Percentiles rank a stretch among this genome's conserved stretches.
Conservation (phyloP, 2,113 vertebrate genomes). For the Aphelocoma coerulescens region DNA sequence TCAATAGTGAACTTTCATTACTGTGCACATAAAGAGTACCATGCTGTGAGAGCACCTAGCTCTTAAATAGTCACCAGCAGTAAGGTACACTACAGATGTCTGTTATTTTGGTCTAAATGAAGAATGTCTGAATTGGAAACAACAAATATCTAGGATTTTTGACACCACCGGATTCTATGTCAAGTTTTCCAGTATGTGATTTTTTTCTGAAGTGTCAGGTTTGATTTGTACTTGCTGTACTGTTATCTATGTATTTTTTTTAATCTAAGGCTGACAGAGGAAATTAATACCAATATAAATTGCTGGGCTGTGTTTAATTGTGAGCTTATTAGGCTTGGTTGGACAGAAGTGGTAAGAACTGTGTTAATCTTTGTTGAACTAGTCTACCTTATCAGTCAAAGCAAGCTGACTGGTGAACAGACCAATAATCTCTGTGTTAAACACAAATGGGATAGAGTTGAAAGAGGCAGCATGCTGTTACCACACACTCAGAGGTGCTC, state of each 20-base stretch:
- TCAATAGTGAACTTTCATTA: conserved; percentile 97
- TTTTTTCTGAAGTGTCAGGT: not conserved
- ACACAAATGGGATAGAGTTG: not conserved
- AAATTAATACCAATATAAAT: not conserved
- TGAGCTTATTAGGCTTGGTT: not conserved
- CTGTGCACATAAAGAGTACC: conserved; percentile 77
- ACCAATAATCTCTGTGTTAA: not conserved
- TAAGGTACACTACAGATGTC: conserved; percentile 24
- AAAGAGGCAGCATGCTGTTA: not conserved
- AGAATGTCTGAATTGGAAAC: conserved; percentile 32
- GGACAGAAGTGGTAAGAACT: not conserved
- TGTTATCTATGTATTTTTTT: not conserved
- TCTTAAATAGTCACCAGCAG: conserved; percentile 72
- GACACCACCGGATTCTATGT: not conserved
- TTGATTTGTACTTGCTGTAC: conserved; percentile 2
- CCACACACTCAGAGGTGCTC: not conserved
- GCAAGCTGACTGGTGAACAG: not conserved
- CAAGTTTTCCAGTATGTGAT: not conserved
- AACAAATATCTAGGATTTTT: conserved; percentile 8
- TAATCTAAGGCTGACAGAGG: not conserved
- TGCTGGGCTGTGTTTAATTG: not conserved
- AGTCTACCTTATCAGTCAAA: not conserved
- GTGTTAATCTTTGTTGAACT: not conserved
- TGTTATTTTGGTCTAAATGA: conserved; percentile 64
- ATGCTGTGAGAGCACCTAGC: conserved; percentile 36